Evolutionary conservation across 1,140 invertebrate genomes (phyloP), one percentile per base, ranked within the genome.

Genomic region (Chionoecetes opilio): DNA sequence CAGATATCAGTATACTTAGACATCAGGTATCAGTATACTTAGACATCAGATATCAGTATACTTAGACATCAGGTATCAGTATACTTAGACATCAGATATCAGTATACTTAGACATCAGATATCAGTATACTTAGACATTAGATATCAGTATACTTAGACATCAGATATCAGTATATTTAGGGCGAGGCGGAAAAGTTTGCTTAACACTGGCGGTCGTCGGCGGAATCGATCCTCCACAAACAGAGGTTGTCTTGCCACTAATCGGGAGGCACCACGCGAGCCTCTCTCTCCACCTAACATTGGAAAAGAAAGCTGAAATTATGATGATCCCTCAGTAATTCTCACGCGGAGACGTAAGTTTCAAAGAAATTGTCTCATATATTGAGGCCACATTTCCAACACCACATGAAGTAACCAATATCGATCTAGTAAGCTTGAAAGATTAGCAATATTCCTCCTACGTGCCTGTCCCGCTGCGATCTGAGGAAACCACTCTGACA

Each of bases 201-300:
- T 2, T 75, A 17, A n/a, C 63, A 6, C 21, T 75, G 63, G 26
- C 63, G 63, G 63, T n/a, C 46, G 63, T 75, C 63, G n/a, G 63
- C 63, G 63, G 63, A 75, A 75, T 75, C 63, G 63, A 75, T 75
- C 63, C 63, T 75, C 63, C 63, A 75, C 63, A 75, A 75, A n/a
- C 63, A 3, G 21, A 75, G 63, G 63, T n/a, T 75, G 63, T 75
- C 63, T 75, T 75, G 21, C 1, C 63, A 75, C 63, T 75, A 75
- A 75, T 75, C 63, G 63, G 63, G 63, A 75, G 21, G 63, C 63
- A 26, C 63, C 63, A 75, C 63, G 63, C 63, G 63, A 75, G 63
- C 5, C 6, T 53, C 21, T 26, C n/a, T 26, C 63, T 75, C n/a
- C 11, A 75, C n/a, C 26, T n/a, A 75, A n/a, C 63, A 26, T n/a